These are phyloP conservation scores for Gortyna flavago DNA, from an alignment of 2,888 invertebrate genomes.

Conservation along the genomic window DNA sequence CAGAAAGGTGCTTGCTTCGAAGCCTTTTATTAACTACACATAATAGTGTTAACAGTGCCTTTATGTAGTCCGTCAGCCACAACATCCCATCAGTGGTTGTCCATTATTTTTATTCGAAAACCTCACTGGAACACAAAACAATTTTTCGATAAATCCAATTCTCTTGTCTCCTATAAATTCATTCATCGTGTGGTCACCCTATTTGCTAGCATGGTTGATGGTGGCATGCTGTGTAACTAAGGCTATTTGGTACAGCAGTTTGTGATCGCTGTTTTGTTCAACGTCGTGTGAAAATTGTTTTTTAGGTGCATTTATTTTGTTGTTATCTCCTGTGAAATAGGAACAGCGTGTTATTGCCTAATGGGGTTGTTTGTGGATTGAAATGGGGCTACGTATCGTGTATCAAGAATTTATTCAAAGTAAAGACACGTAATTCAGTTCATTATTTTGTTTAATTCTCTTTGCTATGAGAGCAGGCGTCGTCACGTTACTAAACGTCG, in stretches of 20 bases:
- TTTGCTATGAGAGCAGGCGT: background rate
- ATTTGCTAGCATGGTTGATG: constrained; percentile 60
- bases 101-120: constrained; percentile 71
- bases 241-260: constrained; percentile 30
- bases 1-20: constrained; percentile 25
- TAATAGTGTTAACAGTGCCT: constrained; percentile 52
- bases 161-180: constrained; percentile 70
- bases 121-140: constrained; percentile 62
- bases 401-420: background rate
- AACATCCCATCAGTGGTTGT: constrained; percentile 57
- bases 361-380: background rate
- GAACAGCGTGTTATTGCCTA: background rate
- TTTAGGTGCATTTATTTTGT: background rate
- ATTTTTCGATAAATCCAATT: constrained; percentile 76
- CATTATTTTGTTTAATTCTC: background rate
- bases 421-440: background rate
- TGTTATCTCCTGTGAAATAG: background rate
- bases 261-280: constrained; percentile 26
- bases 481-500: background rate
- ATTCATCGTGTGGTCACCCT: constrained; percentile 67
- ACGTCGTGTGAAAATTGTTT: constrained; percentile 12
- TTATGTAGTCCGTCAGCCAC: constrained; percentile 55
- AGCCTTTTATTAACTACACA: constrained; percentile 49
- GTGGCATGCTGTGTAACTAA: constrained; percentile 44
- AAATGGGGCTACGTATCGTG: background rate